These are phyloP conservation scores for Nomada lathburiana DNA, from an alignment of 2,888 invertebrate species.

Conservation along the genomic window DNA sequence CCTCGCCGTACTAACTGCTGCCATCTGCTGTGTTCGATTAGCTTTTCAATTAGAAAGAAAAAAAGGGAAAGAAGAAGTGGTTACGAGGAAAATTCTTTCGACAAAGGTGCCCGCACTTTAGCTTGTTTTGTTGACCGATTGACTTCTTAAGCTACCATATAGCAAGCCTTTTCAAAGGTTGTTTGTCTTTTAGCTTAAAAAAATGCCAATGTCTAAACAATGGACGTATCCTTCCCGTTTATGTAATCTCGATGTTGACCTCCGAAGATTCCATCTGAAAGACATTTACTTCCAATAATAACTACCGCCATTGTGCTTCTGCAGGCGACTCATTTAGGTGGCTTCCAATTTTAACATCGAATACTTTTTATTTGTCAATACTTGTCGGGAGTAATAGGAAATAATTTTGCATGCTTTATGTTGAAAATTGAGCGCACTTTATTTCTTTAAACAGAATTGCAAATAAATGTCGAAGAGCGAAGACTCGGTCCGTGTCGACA, in stretches of 20 bases:
- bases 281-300: conserved; percentile 1
- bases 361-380: background rate
- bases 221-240: background rate
- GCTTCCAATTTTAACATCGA: conserved; percentile 16
- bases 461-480: too few relatives aligned
- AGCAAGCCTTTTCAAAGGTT: background rate
- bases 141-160: background rate
- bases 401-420: too few relatives aligned
- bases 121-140: background rate
- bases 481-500: too few relatives aligned
- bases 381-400: too few relatives aligned
- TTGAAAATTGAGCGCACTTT: too few relatives aligned
- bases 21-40: conserved; percentile 40
- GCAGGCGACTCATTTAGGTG: background rate
- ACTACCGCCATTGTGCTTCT: background rate
- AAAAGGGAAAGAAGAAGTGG: conserved; percentile 6
- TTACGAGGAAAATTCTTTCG: conserved; percentile 42
- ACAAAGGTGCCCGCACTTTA: background rate
- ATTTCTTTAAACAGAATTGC: too few relatives aligned
- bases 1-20: conserved; percentile 36
- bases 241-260: too few relatives aligned
- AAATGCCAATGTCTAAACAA: background rate
- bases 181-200: background rate
- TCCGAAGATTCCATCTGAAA: background rate
- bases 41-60: background rate